Evolutionary conservation across 2,113 vertebrate species (phyloP).

Genomic region (Corydoras sp.): DNA sequence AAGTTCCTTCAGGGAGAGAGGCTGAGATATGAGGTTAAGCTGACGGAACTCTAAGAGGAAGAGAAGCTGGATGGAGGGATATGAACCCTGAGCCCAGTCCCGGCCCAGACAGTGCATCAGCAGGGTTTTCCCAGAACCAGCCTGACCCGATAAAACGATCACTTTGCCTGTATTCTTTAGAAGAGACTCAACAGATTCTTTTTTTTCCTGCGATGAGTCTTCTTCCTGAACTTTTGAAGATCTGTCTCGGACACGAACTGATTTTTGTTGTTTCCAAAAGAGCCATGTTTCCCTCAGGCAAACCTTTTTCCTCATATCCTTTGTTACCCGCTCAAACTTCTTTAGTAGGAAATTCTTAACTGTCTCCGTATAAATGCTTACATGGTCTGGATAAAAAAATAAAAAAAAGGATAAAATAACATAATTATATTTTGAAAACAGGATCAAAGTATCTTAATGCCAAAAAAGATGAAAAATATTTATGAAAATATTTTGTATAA

Average conservation of each 20-base stretch:
- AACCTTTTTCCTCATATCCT: conserved; percentile 38
- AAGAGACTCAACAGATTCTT: conserved; percentile 65
- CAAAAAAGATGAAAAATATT: no score
- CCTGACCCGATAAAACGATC: conserved; percentile 70
- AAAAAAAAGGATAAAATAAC: background rate
- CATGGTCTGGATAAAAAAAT: conserved; percentile 60
- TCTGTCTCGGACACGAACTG: conserved; percentile 46
- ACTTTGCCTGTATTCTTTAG: conserved; percentile 57
- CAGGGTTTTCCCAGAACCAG: conserved; percentile 83
- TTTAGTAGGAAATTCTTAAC: conserved; percentile 45
- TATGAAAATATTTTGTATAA: no score
- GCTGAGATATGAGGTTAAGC: conserved; percentile 69
- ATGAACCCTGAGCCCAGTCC: conserved; percentile 70
- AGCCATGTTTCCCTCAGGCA: conserved; percentile 64
- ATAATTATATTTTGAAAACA: no score
- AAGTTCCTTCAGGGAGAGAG: conserved; percentile 73
- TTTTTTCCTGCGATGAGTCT: conserved; percentile 53
- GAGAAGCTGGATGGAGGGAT: conserved; percentile 69
- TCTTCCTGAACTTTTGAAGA: conserved; percentile 41
- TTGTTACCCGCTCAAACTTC: conserved; percentile 48
- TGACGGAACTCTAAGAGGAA: conserved; percentile 86
- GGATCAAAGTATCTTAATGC: no score
- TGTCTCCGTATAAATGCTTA: conserved; percentile 53
- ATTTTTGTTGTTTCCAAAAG: conserved; percentile 55
- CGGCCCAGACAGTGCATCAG: conserved; percentile 69